Base-by-base conservation (phyloP, 2,113 vertebrate genomes). In the Sus scrofa region DNA sequence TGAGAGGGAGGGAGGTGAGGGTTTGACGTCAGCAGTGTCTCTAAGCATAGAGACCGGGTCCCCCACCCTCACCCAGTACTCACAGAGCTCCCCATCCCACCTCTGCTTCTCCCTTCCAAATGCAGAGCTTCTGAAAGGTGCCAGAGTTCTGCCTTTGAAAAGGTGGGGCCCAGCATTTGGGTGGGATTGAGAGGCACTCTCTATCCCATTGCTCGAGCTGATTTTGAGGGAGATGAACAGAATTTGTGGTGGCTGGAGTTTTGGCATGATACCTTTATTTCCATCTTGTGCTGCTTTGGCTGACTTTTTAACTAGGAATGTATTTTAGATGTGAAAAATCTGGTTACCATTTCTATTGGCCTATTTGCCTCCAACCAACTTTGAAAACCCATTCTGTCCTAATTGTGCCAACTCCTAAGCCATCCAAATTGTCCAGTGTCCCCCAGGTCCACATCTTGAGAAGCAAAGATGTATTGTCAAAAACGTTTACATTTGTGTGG, bases 231-330 rank as follows among this genome's bases (percentile, higher is more conserved):
- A 79, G 60, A 15, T 5, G 12, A 81, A 62, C 87, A 92, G 92
- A 94, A 39, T 90, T 39, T 90, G 87, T 26, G 73, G 71, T 95
- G 85, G 85, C 90, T 96, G 70, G 62, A 74, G 52, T 92, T 93
- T 95, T 89, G 96, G 96, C 96, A 60, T 52, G 13, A 39, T 44
- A 87, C 2, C 73, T 82, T 56, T 58, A 19, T 98, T 97, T 95
- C 94, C 95, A 89, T 96, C 92, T 86, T 95, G 91, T 60, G 30
- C 85, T 88, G 85, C 75, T 96, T 54, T 60, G 81, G 86, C n/a
- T n/a, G n/a, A 63, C 58, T 97, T 96, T 65, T 70, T 88, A 93
- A 97, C 93, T 58, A 95, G 62, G 62, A 94, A 89, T 88, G 44
- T 60, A 91, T 70, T 97, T 96, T 94, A 68, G 32, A 96, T 83